A percentile compares a stretch with the other conserved stretches of the same genome.
These are phyloP conservation scores for Morone saxatilis DNA, from an alignment of 2,113 vertebrate species.

Conservation along the genomic window DNA sequence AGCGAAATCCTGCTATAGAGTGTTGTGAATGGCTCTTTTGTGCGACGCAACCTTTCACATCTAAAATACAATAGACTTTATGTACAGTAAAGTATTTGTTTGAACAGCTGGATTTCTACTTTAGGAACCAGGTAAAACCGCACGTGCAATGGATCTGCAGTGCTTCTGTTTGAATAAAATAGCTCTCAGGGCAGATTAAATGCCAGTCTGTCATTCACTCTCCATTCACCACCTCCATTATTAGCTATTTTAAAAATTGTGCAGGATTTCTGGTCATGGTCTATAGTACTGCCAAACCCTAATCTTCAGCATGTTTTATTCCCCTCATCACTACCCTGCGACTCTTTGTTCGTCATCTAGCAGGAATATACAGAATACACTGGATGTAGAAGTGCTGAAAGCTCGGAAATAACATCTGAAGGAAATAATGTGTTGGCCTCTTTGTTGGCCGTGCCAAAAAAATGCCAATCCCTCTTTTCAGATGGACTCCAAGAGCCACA, in stretches of 20 bases:
- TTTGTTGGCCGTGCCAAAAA: slow-evolving; percentile 54
- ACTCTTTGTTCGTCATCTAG: slow-evolving; percentile 65
- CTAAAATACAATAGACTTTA: slow-evolving; percentile 56
- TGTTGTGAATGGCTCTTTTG: slow-evolving; percentile 46
- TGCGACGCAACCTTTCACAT: slow-evolving; percentile 27
- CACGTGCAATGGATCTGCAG: slow-evolving; percentile 41
- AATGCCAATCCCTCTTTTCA: slow-evolving; percentile 63
- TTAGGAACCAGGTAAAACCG: slow-evolving; percentile 61
- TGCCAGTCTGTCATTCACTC: slow-evolving; percentile 71
- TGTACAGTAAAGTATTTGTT: slow-evolving; percentile 41
- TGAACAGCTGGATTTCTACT: slow-evolving; percentile 72
- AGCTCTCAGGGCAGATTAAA: slow-evolving; percentile 69
- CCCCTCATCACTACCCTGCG: slow-evolving; percentile 54
- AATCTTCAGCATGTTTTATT: slow-evolving; percentile 78
- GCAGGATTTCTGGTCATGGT: slow-evolving; percentile 64
- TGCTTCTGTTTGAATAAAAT: slow-evolving; percentile 68
- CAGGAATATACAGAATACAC: slow-evolving; percentile 42
- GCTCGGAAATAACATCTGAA: slow-evolving; percentile 66
- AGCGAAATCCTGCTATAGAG: slow-evolving; percentile 22
- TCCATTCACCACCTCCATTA: slow-evolving; percentile 75
- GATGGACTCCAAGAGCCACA: slow-evolving; percentile 37
- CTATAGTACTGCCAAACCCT: slow-evolving; percentile 68
- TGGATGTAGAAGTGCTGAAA: slow-evolving; percentile 63
- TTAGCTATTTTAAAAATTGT: slow-evolving; percentile 69
- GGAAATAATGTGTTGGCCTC: slow-evolving; percentile 58